phyloP scores from a whole-genome alignment of 2,113 vertebrate genomes.

The Hippocampus zosterae region DNA sequence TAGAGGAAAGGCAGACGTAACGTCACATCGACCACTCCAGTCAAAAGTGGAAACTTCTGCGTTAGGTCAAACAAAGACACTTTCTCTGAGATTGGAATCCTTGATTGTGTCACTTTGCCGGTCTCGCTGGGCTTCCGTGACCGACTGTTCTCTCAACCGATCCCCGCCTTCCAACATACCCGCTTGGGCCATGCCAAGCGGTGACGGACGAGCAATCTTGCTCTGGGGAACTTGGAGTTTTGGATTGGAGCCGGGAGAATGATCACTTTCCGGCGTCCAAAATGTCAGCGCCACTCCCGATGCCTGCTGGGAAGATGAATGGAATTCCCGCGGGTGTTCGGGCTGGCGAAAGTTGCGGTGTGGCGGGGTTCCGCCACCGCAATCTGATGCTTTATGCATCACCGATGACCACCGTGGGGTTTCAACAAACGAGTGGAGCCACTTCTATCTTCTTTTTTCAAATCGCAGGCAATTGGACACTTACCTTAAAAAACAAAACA shows the following conservation, averaged over 20 bases:
- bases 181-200: too few relatives aligned
- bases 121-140: too few relatives aligned
- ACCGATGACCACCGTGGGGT: background rate
- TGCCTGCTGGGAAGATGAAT: constrained; percentile 4
- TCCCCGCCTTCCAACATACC: too few relatives aligned
- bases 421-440: background rate
- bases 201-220: background rate
- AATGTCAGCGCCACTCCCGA: background rate
- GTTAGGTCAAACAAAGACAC: too few relatives aligned
- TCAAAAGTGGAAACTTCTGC: too few relatives aligned
- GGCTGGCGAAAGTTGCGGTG: background rate
- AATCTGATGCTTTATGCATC: background rate
- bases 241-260: background rate
- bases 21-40: too few relatives aligned
- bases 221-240: background rate
- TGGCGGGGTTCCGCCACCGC: background rate
- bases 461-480: too few relatives aligned
- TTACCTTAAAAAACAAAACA: too few relatives aligned
- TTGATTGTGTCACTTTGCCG: too few relatives aligned
- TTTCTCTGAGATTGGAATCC: too few relatives aligned
- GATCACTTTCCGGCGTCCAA: background rate
- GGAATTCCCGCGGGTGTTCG: background rate
- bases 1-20: too few relatives aligned
- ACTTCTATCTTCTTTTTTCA: background rate
- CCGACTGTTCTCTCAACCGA: too few relatives aligned